Evolutionary conservation across 2,113 vertebrate genomes (phyloP), one percentile per base, ranked within the genome.

Genomic region (Rhinoderma darwinii): DNA sequence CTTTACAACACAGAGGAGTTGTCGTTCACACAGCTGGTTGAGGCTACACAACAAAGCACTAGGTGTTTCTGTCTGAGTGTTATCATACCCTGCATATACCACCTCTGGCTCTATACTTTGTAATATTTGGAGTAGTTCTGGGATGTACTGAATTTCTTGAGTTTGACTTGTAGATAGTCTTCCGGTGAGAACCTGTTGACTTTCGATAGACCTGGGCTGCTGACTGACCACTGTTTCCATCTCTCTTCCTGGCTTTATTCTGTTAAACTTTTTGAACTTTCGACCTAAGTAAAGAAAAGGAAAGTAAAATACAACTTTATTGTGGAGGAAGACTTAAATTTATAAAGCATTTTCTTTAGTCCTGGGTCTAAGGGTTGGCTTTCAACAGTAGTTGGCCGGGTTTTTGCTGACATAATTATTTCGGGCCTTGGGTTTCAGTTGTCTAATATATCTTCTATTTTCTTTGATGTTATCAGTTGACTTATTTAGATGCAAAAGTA

Each of bases 1-100:
- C 90, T 97, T 97, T 88, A 99, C 97, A 25, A 99, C 98, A 91
- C 96, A 96, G 83, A 99, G 94, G 88, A 99, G 96, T 86, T 99
- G 98, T 84, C 96, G 96, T 91, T 99, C 98, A 39, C 97, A 97
- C 77, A 99, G 94, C 39, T 94, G 91, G 90, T 99, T 99, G 72
- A 99, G 96, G 91, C 97, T 97, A 56, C 93, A 98, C 89, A 99
- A 95, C 88, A 99, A 93, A 30, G 96, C 90, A 89, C 97, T 96
- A 68, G 97, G 95, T 11, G 94, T 93, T 41, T 98, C 96, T 0
- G 95, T 91, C 88, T 96, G 97, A 20, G 91, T 91, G 91, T 92
- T 96, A 93, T 99, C 97, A 17, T 96, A 95, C 18, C 96, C 97
- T 0, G 97, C 96, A 88, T 96, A 97, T 89, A 98, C 90, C 43